Conservation (phyloP, 2,113 vertebrate genomes). For the Brachirus orientalis region DNA sequence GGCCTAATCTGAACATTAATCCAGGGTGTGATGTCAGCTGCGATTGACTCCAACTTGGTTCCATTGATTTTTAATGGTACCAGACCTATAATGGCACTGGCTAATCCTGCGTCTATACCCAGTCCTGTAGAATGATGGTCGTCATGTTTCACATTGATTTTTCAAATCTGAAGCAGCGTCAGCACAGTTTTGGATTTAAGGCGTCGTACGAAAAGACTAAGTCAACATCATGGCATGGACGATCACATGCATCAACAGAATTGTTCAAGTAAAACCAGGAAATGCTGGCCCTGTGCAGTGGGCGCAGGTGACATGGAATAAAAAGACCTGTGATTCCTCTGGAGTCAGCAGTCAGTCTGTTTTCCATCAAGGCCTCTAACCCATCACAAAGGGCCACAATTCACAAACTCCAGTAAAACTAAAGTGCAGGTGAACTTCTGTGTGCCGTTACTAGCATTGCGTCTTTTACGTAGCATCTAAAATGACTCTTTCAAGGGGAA, state of each 20-base stretch:
- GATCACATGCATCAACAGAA: background rate
- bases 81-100: no score
- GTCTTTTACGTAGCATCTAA: background rate
- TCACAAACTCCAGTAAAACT: background rate
- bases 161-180: no score
- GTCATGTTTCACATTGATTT: no score
- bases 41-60: no score
- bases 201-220: no score
- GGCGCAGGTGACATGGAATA: no score
- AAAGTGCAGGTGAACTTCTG: conserved; percentile 18
- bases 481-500: background rate
- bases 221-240: no score
- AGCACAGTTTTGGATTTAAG: background rate
- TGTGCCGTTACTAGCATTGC: background rate
- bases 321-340: background rate
- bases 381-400: background rate
- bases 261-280: conserved; percentile 71
- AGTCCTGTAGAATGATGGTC: no score
- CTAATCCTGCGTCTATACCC: no score
- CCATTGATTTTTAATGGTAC: no score
- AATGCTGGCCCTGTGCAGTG: conserved; percentile 8
- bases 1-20: no score
- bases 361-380: background rate
- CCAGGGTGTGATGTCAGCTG: no score
- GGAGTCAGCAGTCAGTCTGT: background rate